Conservation (phyloP, 1,140 invertebrate species). For the Teleopsis dalmanni region DNA sequence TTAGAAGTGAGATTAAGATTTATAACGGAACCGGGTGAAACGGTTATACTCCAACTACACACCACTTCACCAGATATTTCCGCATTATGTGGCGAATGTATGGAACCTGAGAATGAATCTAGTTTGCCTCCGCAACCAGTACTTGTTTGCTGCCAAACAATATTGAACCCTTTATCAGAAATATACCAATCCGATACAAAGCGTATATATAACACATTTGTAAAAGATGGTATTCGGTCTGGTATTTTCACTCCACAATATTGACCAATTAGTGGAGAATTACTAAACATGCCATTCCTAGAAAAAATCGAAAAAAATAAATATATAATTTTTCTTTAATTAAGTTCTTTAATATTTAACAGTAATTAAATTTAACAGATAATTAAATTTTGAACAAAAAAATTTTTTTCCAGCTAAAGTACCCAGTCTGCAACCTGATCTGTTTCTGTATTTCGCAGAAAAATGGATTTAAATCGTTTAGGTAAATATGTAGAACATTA, state of each 20-base stretch:
- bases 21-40: constrained; percentile 61
- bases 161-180: constrained; percentile 51
- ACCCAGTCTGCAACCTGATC: too few relatives aligned
- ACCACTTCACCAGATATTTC: constrained; percentile 53
- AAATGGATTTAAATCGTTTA: neutral
- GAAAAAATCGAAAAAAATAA: neutral
- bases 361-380: neutral
- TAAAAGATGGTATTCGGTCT: constrained; percentile 54
- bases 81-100: constrained; percentile 58
- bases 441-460: too few relatives aligned
- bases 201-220: constrained; percentile 64
- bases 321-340: neutral
- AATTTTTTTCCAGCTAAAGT: too few relatives aligned
- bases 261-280: constrained; percentile 59
- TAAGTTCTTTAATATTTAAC: neutral
- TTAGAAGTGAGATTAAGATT: constrained; percentile 51
- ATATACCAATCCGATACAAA: constrained; percentile 56
- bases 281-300: constrained; percentile 46
- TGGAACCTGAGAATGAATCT: constrained; percentile 54
- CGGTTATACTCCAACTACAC: constrained; percentile 73
- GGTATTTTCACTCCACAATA: constrained; percentile 59
- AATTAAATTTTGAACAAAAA: too few relatives aligned
- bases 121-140: constrained; percentile 74
- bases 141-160: constrained; percentile 57
- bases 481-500: neutral